A percentile compares a stretch with the other conserved stretches of the same genome.
Evolutionary conservation across 2,797 vertebrate genomes (phyloP).

Genomic region (Capromys pilorides): DNA sequence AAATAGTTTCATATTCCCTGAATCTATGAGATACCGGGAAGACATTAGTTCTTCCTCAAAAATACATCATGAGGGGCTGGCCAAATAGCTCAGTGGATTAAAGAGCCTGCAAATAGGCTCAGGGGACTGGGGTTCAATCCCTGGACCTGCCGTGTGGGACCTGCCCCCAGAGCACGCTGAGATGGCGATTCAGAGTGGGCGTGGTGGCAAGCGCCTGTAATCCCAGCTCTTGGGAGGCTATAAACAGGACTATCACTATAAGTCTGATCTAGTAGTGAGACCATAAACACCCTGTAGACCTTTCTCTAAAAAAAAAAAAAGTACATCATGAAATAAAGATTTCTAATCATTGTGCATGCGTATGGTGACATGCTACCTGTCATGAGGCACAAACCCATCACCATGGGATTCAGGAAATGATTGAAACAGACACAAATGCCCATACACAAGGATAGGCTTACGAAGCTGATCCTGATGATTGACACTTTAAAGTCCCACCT

Average conservation of each 20-base stretch:
- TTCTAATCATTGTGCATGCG: background rate
- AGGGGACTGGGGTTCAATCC: too few species aligned
- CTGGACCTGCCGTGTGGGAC: too few species aligned
- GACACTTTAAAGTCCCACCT: background rate
- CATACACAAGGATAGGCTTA: background rate
- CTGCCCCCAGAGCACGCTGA: too few species aligned
- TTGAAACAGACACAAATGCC: background rate
- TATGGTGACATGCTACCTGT: background rate
- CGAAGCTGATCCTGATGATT: background rate
- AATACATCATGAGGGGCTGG: background rate
- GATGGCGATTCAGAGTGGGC: too few species aligned
- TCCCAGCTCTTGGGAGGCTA: too few species aligned
- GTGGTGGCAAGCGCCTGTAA: too few species aligned
- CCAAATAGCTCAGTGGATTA: too few species aligned
- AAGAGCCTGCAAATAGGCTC: too few species aligned
- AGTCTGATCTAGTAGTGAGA: too few species aligned
- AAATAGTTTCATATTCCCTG: background rate
- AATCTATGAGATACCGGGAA: background rate
- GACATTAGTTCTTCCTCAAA: background rate
- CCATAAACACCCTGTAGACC: too few species aligned
- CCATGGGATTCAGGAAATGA: background rate
- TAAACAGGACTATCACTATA: too few species aligned
- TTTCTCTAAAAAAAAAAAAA: too few species aligned
- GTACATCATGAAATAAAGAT: background rate
- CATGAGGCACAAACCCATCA: background rate